phyloP scores from a whole-genome alignment of 1,140 invertebrate genomes.

The Cherax destructor region DNA sequence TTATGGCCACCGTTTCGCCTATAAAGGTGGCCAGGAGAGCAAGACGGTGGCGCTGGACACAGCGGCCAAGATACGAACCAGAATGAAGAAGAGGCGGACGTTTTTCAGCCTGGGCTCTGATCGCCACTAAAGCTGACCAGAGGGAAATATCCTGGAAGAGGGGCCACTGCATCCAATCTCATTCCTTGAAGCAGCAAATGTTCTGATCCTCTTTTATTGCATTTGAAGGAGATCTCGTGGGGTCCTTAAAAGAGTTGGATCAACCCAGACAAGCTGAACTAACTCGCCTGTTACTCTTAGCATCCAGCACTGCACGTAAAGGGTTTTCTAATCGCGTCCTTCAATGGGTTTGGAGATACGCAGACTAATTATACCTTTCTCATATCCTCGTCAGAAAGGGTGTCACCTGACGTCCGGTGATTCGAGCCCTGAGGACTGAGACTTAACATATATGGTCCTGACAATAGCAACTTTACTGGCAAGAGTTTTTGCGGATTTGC shows the following conservation, averaged over 20 bases:
- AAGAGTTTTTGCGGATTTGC: too few relatives aligned
- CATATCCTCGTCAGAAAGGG: too few relatives aligned
- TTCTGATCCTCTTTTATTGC: conserved; percentile 64
- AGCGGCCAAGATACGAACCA: conserved; percentile 22
- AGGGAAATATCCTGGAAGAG: conserved; percentile 62
- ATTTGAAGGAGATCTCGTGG: conserved; percentile 65
- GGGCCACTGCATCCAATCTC: conserved; percentile 65
- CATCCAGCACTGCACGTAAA: not conserved
- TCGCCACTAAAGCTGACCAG: conserved; percentile 65
- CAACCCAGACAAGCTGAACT: conserved; percentile 7
- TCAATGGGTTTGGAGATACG: not conserved
- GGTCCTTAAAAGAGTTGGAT: conserved; percentile 27
- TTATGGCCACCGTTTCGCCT: conserved; percentile 61
- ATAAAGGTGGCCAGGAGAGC: conserved; percentile 54
- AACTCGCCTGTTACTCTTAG: not conserved
- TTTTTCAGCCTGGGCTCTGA: conserved; percentile 62
- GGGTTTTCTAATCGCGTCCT: too few relatives aligned
- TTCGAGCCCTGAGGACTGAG: too few relatives aligned
- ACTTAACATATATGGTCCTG: too few relatives aligned
- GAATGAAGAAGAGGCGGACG: conserved; percentile 40
- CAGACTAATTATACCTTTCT: not conserved
- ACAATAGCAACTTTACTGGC: too few relatives aligned
- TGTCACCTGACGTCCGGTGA: too few relatives aligned
- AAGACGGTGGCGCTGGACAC: not conserved
- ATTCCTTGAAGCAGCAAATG: conserved; percentile 66